Evolutionary conservation across 2,797 vertebrate species (phyloP), one percentile per base, ranked within the genome.

Genomic region (Phoeniculus purpureus): DNA sequence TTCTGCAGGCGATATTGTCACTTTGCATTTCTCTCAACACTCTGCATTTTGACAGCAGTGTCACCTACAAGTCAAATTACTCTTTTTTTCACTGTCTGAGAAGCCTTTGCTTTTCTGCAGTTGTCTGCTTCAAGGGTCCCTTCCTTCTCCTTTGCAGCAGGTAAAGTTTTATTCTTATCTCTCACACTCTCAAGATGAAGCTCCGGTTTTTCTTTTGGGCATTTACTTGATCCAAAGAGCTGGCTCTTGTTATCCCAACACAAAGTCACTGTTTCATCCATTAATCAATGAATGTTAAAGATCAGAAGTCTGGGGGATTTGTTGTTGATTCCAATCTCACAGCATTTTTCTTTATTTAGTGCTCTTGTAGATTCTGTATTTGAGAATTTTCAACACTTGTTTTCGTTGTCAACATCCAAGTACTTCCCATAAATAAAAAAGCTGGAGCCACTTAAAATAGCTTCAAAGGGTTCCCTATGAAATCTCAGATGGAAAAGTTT

Each of bases 341-440:
- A 60, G 59, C 71, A 62, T 93, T 75, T 86, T 78, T 87, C 88
- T 93, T 95, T 91, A 96, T 96, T 96, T 97, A 93, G 66, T 92
- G 40, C 93, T 93, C 86, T 89, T 91, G 81, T 78, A 91, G 67
- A 93, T 87, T 94, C 34, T 48, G 79, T 87, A 87, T 95, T 96
- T 96, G 87, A 96, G 94, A 96, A 94, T 88, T 91, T 92, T 64
- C 60, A 93, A 97, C 94, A 94, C 87, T 96, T 94, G 78, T 93
- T 96, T 97, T 93, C 90, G 87, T 72, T 92, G 93, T 94, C 95
- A 96, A 94, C 93, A 87, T 94, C 75, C 75, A 93, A 96, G 82
- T 91, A 81, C 71, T 94, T 97, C 90, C 87, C 95, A 95, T 95
- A 97, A 97, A 96, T 96, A 96, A 94, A 97, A 96, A 93, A 86